Percentiles rank a stretch among this genome's conserved stretches.
phyloP scores from a whole-genome alignment of 2,113 vertebrate genomes.

The Halichoerus grypus region DNA sequence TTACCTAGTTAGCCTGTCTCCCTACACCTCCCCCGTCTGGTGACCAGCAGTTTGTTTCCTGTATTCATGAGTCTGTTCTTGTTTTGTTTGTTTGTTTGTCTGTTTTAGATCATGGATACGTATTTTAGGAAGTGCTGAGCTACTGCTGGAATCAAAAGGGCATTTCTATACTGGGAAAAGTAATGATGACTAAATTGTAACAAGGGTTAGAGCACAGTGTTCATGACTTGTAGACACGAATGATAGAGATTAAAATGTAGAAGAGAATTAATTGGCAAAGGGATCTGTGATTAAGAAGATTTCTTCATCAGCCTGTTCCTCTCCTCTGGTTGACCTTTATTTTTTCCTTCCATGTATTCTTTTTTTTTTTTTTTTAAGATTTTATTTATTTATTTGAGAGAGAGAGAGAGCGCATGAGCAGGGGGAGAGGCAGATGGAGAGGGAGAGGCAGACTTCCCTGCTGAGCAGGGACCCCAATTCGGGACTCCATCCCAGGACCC shows the following conservation, averaged over 20 bases:
- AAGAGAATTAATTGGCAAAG: not conserved
- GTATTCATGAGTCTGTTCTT: not conserved
- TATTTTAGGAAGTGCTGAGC: not conserved
- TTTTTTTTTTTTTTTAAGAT: not conserved
- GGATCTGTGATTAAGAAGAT: not conserved
- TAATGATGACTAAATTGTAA: not conserved
- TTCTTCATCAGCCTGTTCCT: not conserved
- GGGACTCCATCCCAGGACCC: no score
- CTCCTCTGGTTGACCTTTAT: not conserved
- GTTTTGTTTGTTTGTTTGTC: not conserved
- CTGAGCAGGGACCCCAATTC: no score
- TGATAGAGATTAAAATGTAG: not conserved
- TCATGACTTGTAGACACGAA: not conserved
- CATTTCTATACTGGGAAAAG: not conserved
- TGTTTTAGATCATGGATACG: no score
- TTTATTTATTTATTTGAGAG: no score
- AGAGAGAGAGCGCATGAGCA: no score
- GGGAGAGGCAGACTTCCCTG: no score
- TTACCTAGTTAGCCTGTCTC: not conserved
- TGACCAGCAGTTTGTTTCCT: not conserved
- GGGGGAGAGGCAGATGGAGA: no score
- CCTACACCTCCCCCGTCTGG: not conserved
- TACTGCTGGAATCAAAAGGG: not conserved
- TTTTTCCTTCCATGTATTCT: slow-evolving; percentile 1
- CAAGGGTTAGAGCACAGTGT: not conserved